Base-by-base conservation (phyloP, 1,140 invertebrate species). In the Drosophila busckii region DNA sequence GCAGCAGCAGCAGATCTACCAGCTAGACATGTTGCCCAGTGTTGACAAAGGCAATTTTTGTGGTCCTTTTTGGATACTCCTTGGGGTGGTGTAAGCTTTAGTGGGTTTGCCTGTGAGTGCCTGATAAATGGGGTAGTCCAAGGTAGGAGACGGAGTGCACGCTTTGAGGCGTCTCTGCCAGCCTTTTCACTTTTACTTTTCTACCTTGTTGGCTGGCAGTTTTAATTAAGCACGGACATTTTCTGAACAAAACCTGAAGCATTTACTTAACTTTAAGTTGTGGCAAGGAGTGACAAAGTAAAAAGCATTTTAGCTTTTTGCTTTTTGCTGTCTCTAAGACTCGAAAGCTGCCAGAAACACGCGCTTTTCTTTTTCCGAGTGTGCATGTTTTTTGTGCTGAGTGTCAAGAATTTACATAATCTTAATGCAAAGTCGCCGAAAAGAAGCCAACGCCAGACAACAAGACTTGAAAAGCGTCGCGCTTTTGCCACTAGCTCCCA, bases 221-320 rank as follows among this genome's bases (percentile, higher is more conserved):
- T 80, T 78, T 78, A 80, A 73, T 80, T 80, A 78, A 71, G 44
- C 5, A 53, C n/a, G n/a, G n/a, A n/a, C n/a, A 44, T 63, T 53
- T 56, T 22, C 26, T 3, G 3, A 1, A 25, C 25, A 26, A n/a
- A n/a, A 16, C 10, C 61, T 49, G 32, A 67, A 52, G 45, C 34
- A n/a, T 9, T 25, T n/a, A 5, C 4, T 4, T 16, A 22, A 20
- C 13, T 44, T 44, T 26, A 55, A 55, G 20, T 17, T 13, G 15
- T 23, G 10, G 20, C 1, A 10, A n/a, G n/a, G n/a, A n/a, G n/a
- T n/a, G n/a, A n/a, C n/a, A 9, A 40, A 19, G 23, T 2, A 3
- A 44, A 42, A 56, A 56, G n/a, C 29, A 52, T 44, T 55, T 26
- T 17, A 55, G 35, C 49, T 56, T 56, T 49, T 44, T 45, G 10